These are phyloP conservation scores for Synanceia verrucosa DNA, from an alignment of 2,797 vertebrate species.

Conservation along the genomic window DNA sequence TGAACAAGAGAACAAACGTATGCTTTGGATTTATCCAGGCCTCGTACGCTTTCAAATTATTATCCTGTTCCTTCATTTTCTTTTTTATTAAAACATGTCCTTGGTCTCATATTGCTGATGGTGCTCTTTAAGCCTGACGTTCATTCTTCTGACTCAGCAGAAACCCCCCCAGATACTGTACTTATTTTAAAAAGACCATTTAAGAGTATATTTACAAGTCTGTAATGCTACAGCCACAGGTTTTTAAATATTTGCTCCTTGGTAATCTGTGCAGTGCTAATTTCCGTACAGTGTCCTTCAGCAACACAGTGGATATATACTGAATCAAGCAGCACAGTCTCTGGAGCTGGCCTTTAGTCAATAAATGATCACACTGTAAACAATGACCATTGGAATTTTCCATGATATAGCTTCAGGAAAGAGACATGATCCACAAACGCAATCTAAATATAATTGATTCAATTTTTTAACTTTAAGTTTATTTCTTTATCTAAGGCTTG, in stretches of 20 bases:
- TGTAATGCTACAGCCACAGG: conserved; percentile 21
- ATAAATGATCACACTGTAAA: background rate
- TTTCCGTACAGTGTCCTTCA: conserved; percentile 9
- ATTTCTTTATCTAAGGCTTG: background rate
- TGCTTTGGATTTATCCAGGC: background rate
- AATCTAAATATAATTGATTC: background rate
- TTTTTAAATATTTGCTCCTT: conserved; percentile 33
- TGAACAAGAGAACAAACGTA: conserved; percentile 3
- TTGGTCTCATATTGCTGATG: conserved; percentile 60
- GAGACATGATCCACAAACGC: background rate
- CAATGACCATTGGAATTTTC: background rate
- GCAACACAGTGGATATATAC: background rate
- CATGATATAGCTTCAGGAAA: background rate
- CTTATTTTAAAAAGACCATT: conserved; percentile 35
- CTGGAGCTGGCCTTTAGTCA: no score
- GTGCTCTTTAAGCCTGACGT: conserved; percentile 28
- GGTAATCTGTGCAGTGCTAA: conserved; percentile 16
- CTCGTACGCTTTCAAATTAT: conserved; percentile 39
- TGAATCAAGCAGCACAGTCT: background rate
- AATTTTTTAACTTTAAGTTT: background rate
- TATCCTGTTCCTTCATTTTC: conserved; percentile 55
- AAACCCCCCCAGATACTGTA: conserved; percentile 35
- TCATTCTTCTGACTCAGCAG: conserved; percentile 59
- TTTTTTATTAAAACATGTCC: conserved; percentile 58
- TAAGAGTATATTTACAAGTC: conserved; percentile 40